Evolutionary conservation across 1,140 invertebrate species (phyloP).

Genomic region (Atopsyche davidsoni): DNA sequence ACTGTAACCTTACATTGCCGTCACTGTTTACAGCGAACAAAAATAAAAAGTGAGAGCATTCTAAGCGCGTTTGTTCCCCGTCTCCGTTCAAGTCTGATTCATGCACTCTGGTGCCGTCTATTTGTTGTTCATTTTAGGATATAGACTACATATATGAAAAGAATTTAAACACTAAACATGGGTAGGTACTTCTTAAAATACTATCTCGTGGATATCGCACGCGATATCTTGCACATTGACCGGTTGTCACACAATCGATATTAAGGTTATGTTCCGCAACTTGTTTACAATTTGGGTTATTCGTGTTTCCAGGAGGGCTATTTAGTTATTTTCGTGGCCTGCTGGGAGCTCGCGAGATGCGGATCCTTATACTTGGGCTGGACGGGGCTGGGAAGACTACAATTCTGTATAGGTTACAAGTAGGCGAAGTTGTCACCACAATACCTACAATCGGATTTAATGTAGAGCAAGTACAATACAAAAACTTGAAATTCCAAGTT

Average conservation of each 20-base stretch:
- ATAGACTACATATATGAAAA: conserved; percentile 16
- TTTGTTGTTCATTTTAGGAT: conserved; percentile 10
- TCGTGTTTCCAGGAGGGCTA: conserved; percentile 71
- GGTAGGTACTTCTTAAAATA: conserved; percentile 9
- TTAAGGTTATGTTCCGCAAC: conserved; percentile 26
- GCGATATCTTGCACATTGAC: no score
- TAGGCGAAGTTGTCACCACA: conserved; percentile 99
- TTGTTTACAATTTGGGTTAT: conserved; percentile 14
- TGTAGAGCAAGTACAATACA: conserved; percentile 94
- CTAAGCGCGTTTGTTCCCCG: conserved; percentile 12
- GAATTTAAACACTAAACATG: conserved; percentile 15
- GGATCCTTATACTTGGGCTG: conserved; percentile 95
- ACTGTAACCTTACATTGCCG: conserved; percentile 18
- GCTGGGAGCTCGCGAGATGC: conserved; percentile 90
- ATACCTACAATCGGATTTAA: conserved; percentile 96
- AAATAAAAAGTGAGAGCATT: no score
- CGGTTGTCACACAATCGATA: conserved; percentile 21
- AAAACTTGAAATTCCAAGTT: conserved; percentile 94
- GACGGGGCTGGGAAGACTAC: conserved; percentile 99
- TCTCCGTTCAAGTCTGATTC: conserved; percentile 12
- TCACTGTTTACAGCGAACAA: no score
- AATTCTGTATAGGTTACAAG: conserved; percentile 96
- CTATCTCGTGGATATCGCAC: no score
- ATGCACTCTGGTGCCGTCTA: conserved; percentile 10
- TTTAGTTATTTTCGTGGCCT: conserved; percentile 92